phyloP scores from a whole-genome alignment of 2,888 invertebrate genomes.

The Erannis defoliaria region DNA sequence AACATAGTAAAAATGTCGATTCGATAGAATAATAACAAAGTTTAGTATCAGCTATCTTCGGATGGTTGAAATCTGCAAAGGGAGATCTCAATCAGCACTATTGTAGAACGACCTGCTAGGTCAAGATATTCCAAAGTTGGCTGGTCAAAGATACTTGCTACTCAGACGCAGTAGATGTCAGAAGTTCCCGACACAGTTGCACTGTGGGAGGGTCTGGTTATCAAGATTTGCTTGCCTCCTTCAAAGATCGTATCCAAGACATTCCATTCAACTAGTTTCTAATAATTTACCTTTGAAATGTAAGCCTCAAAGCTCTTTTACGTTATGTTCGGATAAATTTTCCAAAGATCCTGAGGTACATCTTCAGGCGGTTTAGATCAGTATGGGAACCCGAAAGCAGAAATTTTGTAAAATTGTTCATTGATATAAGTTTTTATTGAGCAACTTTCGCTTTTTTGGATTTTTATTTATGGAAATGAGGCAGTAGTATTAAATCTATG shows the following conservation, averaged over 20 bases:
- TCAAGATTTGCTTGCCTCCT: conserved; percentile 32
- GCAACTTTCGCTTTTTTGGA: no score
- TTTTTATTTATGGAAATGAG: no score
- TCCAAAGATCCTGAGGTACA: conserved; percentile 16
- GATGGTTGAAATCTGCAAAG: not conserved
- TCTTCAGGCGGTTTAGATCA: conserved; percentile 9
- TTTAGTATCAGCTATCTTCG: not conserved
- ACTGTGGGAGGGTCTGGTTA: conserved; percentile 22
- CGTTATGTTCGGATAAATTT: conserved; percentile 32
- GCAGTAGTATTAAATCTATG: no score
- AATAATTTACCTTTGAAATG: conserved; percentile 36
- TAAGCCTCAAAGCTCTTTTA: conserved; percentile 32
- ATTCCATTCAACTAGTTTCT: conserved; percentile 36
- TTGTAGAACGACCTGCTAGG: conserved; percentile 20
- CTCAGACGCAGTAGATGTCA: conserved; percentile 15
- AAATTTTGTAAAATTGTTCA: not conserved
- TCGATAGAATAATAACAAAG: not conserved
- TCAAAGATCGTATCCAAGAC: conserved; percentile 33
- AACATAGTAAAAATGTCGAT: not conserved
- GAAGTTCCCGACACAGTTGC: conserved; percentile 26
- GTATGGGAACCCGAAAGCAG: conserved; percentile 17
- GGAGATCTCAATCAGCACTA: conserved; percentile 14
- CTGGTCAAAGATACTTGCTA: conserved; percentile 29
- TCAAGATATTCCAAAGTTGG: conserved; percentile 18
- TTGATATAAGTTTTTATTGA: no score